These are phyloP conservation scores for Tetanocera ferruginea DNA, from an alignment of 2,888 invertebrate genomes.

Conservation along the genomic window DNA sequence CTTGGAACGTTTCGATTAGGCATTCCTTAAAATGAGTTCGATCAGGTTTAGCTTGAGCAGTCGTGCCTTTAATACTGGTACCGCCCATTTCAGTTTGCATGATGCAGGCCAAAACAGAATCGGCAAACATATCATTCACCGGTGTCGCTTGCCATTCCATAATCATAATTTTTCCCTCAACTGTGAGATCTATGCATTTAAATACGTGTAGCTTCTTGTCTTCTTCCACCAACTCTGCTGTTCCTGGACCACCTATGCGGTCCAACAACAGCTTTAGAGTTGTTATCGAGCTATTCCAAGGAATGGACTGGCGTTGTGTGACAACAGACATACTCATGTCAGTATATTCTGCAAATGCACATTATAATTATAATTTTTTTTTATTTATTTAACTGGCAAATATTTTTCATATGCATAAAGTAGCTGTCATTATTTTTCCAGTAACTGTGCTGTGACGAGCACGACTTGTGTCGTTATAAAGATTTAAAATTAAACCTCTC, in stretches of 20 bases:
- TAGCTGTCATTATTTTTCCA: too few relatives aligned
- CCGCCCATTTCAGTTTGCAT: constrained; percentile 84
- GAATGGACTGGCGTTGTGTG: constrained; percentile 91
- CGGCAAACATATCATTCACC: constrained; percentile 98
- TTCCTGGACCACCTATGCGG: constrained; percentile 80
- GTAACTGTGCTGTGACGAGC: too few relatives aligned
- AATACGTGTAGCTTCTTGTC: constrained; percentile 86
- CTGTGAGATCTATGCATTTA: constrained; percentile 83
- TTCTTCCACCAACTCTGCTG: constrained; percentile 77
- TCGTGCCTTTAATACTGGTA: constrained; percentile 74
- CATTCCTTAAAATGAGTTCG: constrained; percentile 89
- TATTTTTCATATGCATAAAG: too few relatives aligned
- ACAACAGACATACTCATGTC: constrained; percentile 95
- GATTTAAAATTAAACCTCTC: too few relatives aligned
- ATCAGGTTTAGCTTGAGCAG: constrained; percentile 82
- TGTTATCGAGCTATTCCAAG: constrained; percentile 77
- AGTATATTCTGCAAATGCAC: constrained; percentile 79
- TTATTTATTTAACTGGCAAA: too few relatives aligned
- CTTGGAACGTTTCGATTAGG: constrained; percentile 72
- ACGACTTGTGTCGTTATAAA: too few relatives aligned
- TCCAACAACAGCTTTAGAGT: constrained; percentile 82
- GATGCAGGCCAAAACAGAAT: constrained; percentile 90
- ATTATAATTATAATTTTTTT: not conserved
- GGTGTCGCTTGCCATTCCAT: constrained; percentile 97
- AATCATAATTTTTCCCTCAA: constrained; percentile 86